phyloP scores from a whole-genome alignment of 1,140 invertebrate genomes.

The Neodiprion fabricii region DNA sequence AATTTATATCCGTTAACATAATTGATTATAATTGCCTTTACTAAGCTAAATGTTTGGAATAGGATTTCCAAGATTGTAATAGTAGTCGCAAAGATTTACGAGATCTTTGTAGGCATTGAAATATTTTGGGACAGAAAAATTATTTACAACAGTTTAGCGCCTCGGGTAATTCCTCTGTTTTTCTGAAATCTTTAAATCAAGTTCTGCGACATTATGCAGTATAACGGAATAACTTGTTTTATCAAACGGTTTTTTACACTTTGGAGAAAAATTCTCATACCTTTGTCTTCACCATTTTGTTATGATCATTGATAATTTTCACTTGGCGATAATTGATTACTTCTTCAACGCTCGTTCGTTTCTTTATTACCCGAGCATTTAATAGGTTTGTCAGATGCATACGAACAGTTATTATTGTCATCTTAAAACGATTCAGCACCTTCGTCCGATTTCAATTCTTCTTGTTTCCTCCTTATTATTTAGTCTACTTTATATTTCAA shows the following conservation, averaged over 20 bases:
- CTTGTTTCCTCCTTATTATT: constrained; percentile 9
- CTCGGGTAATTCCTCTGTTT: constrained; percentile 36
- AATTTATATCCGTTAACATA: not conserved
- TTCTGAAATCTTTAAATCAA: not conserved
- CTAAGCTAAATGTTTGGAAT: not conserved
- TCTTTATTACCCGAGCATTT: constrained; percentile 36
- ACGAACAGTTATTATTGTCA: constrained; percentile 58
- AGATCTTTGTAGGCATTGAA: not conserved
- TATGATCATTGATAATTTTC: not conserved
- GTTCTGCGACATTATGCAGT: no score
- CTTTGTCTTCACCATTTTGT: not conserved
- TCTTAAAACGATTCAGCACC: constrained; percentile 51
- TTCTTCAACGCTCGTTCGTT: not conserved
- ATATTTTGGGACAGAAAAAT: constrained; percentile 4
- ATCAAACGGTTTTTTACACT: no score
- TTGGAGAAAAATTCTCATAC: not conserved
- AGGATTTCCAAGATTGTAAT: not conserved
- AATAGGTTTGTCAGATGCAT: constrained; percentile 41
- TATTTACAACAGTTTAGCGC: constrained; percentile 35
- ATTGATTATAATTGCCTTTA: not conserved
- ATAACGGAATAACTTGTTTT: no score
- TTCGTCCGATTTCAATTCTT: constrained; percentile 27
- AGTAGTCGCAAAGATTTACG: not conserved
- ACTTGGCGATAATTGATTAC: not conserved
- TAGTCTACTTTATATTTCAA: not conserved